Evolutionary conservation across 2,113 vertebrate species (phyloP).

Genomic region (Zapornia atra): DNA sequence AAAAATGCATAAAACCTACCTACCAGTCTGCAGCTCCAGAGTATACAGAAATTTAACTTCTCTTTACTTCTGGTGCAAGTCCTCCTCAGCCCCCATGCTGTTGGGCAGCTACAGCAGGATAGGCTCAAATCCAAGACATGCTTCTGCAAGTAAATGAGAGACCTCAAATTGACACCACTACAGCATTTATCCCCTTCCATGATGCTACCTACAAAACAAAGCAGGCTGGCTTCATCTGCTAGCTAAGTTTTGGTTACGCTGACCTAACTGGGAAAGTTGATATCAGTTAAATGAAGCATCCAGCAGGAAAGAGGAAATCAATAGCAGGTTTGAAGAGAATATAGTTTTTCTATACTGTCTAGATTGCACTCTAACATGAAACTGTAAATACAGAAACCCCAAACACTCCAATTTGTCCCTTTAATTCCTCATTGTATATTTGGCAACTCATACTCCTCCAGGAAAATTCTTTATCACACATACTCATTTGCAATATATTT

Average conservation of each 20-base stretch:
- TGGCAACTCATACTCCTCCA: not conserved
- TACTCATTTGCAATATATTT: not conserved
- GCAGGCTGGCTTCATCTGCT: not conserved
- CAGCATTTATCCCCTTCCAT: not conserved
- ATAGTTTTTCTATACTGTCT: not conserved
- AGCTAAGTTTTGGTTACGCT: not conserved
- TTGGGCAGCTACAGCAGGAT: not conserved
- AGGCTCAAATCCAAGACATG: not conserved
- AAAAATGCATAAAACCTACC: not conserved
- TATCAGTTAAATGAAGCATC: not conserved
- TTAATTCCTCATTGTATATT: not conserved
- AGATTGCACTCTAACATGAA: not conserved
- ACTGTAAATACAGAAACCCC: not conserved
- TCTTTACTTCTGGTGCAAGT: not conserved
- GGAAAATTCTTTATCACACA: not conserved
- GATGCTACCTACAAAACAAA: not conserved
- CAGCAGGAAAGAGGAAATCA: not conserved
- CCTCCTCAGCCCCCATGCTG: not conserved
- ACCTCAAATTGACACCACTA: not conserved
- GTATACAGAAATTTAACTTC: accelerated
- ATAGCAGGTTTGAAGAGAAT: not conserved
- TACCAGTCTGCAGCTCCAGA: not conserved
- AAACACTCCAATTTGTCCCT: not conserved
- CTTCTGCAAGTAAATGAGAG: not conserved
- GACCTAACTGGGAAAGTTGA: not conserved